Evolutionary conservation across 2,888 invertebrate genomes (phyloP), one percentile per base, ranked within the genome.

Genomic region (Tillus elongatus): DNA sequence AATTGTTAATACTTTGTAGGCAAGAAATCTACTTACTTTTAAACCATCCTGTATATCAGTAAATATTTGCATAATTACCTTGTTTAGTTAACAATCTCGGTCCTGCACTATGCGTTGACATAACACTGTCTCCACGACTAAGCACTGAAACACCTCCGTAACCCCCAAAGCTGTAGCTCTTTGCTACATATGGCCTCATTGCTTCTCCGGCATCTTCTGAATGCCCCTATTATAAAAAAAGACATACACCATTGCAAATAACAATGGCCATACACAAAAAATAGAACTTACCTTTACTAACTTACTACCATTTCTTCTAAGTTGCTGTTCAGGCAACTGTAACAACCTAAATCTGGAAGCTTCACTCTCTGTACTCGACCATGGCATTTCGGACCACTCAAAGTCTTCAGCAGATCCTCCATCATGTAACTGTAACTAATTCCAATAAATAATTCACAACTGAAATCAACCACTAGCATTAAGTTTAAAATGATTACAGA

Each of bases 151-250:
- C 67, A 35, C 59, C 75, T 9, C 78, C 79, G 58, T 87, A 87
- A 2, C 87, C 90, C 8, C 87, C 88, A 57, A 91, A 92, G 64
- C 88, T 90, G 68, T 86, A 88, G 34, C 89, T 86, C 63, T 87
- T 87, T 31, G 82, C 80, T 30, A 83, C 79, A 10, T 75, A 75
- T 53, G 62, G 73, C 53, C 70, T 61, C 46, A 58, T 46, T 4
- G 64, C 56, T 43, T 63, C 66, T 13, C 61, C 63, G 3, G 59
- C 61, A 49, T 77, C 76, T 34, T 75, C 63, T 0, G 75, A 75
- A 40, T 75, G 74, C 1, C 74, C 75, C 75, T 74, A 41, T 38
- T 15, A 35, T 41, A 33, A 33, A 30, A 38, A 35, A 19, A 32
- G 30, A 39, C 10, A 40, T 31, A 13, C 19, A 29, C 12, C 9